Conservation (phyloP, 2,113 vertebrate species). For the Gymnogyps californianus region DNA sequence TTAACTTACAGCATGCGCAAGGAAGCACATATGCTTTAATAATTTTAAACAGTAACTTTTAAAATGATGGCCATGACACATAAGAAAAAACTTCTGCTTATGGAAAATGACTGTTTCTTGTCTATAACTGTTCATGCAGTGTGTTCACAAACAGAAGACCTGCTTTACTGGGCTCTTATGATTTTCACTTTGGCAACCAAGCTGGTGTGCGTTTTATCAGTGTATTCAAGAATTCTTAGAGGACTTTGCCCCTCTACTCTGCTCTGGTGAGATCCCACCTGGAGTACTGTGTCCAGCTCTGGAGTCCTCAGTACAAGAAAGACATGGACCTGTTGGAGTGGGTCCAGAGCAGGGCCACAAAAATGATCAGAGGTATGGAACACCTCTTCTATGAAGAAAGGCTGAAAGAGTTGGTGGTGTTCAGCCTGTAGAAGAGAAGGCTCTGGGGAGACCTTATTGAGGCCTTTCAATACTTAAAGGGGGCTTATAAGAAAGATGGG, state of each 20-base stretch:
- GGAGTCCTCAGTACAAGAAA: background rate
- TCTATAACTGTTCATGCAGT: background rate
- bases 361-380: background rate
- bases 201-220: background rate
- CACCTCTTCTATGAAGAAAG: background rate
- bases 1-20: background rate
- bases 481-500: background rate
- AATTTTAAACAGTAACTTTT: background rate
- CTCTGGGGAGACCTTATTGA: fast-evolving
- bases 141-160: background rate
- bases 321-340: fast-evolving
- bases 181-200: background rate
- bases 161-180: background rate
- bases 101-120: background rate
- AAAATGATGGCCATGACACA: background rate
- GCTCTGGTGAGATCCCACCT: background rate
- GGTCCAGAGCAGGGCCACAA: background rate
- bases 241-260: background rate
- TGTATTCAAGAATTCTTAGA: background rate
- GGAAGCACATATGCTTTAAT: background rate
- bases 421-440: background rate
- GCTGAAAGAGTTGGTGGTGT: background rate
- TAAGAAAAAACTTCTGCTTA: background rate
- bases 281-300: fast-evolving
- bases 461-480: background rate